Evolutionary conservation across 2,113 vertebrate species (phyloP), one percentile per base, ranked within the genome.

Genomic region (Tyrannus savana): DNA sequence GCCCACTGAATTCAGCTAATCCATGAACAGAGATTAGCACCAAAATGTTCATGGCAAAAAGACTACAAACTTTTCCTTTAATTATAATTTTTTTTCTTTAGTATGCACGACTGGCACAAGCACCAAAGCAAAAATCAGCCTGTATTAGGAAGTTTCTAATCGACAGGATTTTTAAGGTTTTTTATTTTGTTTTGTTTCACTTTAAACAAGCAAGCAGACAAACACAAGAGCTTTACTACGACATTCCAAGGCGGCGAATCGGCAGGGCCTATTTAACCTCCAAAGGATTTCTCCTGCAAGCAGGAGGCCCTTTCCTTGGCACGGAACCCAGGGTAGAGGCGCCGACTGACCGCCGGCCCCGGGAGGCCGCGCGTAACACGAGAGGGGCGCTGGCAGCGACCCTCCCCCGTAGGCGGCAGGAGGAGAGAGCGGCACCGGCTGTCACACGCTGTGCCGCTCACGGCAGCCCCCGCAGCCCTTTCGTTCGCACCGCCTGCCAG

Each of bases 291-390:
- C 83, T 71, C 10, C 76, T 37, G 33, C 59, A 35, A n/a, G 28
- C 18, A 62, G 75, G 31, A 87, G 37, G 44, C 74, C n/a, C 62
- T 4, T 64, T 24, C 71, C 77, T 82, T 96, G 95, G 96, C 95
- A 89, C 0, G 7, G 23, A 46, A n/a, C n/a, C 46, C 78, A 49
- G 46, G 39, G 1, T 5, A 77, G 76, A 62, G 50, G 35, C 19
- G 77, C 62, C 24, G 72, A 12, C 53, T 1, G 66, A 25, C 24
- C 42, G 46, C 14, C 7, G 10, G 63, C 30, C 47, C 28, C 18
- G 35, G 35, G 44, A 62, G 62, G 56, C 90, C 31, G 37, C 2
- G 19, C 0, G 92, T 88, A 96, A 96, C 79, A 8, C 31, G 92
- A 96, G 92, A 88, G 27, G 85, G 79, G 75, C 69, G 25, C 78